Percentiles rank a stretch among this genome's conserved stretches.
These are phyloP conservation scores for Echinops telfairi DNA, from an alignment of 2,113 vertebrate genomes.

Conservation along the genomic window DNA sequence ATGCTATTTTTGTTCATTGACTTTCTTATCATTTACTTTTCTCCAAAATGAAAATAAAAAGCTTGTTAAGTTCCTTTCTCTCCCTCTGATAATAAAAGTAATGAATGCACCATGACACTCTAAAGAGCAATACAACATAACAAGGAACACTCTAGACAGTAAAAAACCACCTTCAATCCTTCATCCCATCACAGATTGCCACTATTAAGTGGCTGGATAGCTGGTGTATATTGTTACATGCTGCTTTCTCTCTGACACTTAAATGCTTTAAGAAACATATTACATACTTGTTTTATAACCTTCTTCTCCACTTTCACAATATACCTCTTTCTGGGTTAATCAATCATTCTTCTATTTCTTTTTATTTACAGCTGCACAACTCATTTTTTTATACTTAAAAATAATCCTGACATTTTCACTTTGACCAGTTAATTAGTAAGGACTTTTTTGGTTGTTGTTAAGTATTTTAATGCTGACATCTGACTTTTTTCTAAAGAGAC, in stretches of 20 bases:
- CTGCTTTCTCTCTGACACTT: not conserved
- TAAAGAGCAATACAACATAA: conserved; percentile 38
- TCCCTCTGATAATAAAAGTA: not conserved
- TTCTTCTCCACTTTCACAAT: conserved; percentile 23
- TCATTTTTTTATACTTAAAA: conserved; percentile 61
- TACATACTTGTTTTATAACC: conserved; percentile 10
- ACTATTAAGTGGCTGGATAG: not conserved
- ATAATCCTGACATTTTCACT: conserved; percentile 59
- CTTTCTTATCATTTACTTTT: conserved; percentile 54
- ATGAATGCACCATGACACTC: conserved; percentile 33
- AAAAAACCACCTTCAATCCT: conserved; percentile 47
- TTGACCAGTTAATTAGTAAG: conserved; percentile 58
- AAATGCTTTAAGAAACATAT: conserved; percentile 30
- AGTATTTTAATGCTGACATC: conserved; percentile 78
- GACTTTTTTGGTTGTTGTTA: not conserved
- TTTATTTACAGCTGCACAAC: conserved; percentile 49
- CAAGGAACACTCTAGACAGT: conserved; percentile 44
- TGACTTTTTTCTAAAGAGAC: conserved; percentile 79
- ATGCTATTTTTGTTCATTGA: conserved; percentile 23
- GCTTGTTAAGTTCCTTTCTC: not conserved
- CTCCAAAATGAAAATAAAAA: conserved; percentile 54
- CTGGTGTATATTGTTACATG: not conserved
- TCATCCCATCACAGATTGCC: not conserved
- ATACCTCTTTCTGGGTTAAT: conserved; percentile 33
- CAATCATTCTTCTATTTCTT: not conserved